Evolutionary conservation across 2,113 vertebrate species (phyloP), one percentile per base, ranked within the genome.

Genomic region (Pterocles burchelli): DNA sequence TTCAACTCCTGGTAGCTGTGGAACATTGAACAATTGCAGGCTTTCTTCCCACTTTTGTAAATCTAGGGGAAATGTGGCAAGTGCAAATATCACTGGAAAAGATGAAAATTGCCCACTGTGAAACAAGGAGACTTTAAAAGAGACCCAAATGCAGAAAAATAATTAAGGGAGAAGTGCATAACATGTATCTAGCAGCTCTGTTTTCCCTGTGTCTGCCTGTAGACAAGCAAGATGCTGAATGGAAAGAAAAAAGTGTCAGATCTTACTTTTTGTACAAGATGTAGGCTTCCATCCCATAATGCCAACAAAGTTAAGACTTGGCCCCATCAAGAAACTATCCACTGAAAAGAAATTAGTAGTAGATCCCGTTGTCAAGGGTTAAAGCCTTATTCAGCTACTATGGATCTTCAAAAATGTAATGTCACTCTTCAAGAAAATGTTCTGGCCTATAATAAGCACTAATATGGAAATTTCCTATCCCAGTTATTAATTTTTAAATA

Each of bases 91-190:
- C 7, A 9, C 6, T 22, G n/a, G 13, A 38, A 77, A 77, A 77
- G 3, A 72, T 12, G 2, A 67, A 13, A 10, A 55, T 2, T 57
- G 4, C 20, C 17, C 4, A 1, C 15, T 20, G 26, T 25, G 48
- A 61, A 68, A 63, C 17, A 68, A 49, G 2, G 3, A 61, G 3
- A n/a, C 17, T 26, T 59, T 9, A 48, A 54, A 91, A 11, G n/a
- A 86, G 33, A 17, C 11, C 5, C 12, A 84, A 52, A 65, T 3
- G 7, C 13, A 10, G 21, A 55, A 25, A 81, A 73, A 57, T 10
- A 68, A n/a, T 21, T 4, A 31, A 62, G 29, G 10, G 25, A 73
- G 21, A 51, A 74, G 72, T 24, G n/a, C 2, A 38, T 22, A 21
- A 38, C 4, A 3, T 34, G 2, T 25, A 49, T n/a, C 31, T 70